phyloP scores from a whole-genome alignment of 2,113 vertebrate genomes.

The Trachemys scripta region DNA sequence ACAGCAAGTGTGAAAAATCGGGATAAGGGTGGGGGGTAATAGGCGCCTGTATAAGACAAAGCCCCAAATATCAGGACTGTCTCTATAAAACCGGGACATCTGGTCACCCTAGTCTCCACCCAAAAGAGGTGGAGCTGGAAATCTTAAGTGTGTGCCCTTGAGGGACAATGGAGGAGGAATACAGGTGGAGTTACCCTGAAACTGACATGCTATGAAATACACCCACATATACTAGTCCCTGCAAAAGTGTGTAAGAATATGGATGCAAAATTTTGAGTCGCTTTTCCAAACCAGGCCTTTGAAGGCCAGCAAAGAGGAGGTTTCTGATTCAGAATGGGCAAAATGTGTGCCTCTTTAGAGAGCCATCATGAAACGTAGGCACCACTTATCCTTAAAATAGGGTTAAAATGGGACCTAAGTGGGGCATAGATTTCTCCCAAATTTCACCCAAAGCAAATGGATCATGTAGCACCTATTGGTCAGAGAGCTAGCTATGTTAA shows the following conservation, averaged over 20 bases:
- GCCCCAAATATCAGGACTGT: too few species aligned
- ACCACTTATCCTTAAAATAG: neutral
- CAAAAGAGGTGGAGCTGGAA: neutral
- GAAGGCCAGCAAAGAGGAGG: neutral
- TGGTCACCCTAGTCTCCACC: too few species aligned
- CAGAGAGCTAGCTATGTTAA: neutral
- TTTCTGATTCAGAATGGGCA: neutral
- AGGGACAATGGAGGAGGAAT: too few species aligned
- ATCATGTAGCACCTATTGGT: neutral
- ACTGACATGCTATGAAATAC: neutral
- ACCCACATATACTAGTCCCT: neutral
- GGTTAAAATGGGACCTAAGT: neutral
- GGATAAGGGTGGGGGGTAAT: too few species aligned
- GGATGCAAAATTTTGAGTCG: neutral
- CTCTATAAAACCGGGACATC: too few species aligned
- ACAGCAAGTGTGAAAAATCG: too few species aligned
- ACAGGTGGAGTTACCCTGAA: neutral
- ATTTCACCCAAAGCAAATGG: neutral
- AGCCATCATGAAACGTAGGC: neutral
- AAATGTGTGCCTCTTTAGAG: neutral
- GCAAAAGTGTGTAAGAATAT: neutral
- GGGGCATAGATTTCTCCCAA: neutral
- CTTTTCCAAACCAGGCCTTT: neutral
- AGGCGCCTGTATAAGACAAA: too few species aligned
- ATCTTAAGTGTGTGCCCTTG: neutral